Base-by-base conservation (phyloP, 2,888 invertebrate species). In the Teleogryllus oceanicus region DNA sequence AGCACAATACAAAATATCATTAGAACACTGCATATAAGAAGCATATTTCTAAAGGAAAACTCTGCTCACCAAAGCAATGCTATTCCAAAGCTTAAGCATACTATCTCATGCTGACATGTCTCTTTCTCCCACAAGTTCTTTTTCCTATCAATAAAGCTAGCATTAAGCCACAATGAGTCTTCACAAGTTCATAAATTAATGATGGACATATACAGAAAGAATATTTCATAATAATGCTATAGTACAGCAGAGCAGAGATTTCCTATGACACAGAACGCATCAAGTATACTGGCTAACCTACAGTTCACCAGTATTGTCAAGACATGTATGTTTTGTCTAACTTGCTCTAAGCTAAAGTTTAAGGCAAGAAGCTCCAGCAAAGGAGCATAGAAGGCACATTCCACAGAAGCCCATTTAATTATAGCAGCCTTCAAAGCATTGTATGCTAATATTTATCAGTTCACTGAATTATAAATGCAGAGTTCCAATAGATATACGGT, bases 1-100 rank as follows among this genome's bases (percentile, higher is more conserved):
- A 21, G 37, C 21, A 18, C 76, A 76, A 37, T 76, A 24, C 76
- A 76, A 76, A 76, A 76, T 11, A 76, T 18, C 8, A 76, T 24
- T 13, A 77, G 49, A 74, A 24, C 13, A 49, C 50, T 8, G 74
- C 49, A 79, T 49, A 11, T 77, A 76, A 77, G 21, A 77, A 21
- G 50, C 80, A 80, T 11, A 37, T 16, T 21, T 49, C 49, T 21
- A 78, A 78, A 13, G 21, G 77, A 77, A 77, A 50, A 50, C 24
- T 77, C 77, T n/a, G 77, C 49, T 21, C 20, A n/a, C n/a, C 77
- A n/a, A 62, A 62, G 62, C 62, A 13, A 62, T n/a, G n/a, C n/a
- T 62, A n/a, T n/a, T 62, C 16, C 16, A 13, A 62, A 62, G 62
- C 62, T 18, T 18, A 62, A 62, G 62, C 62, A 13, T 18, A 62